These are phyloP conservation scores for Thecocarcelia acutangulata DNA, from an alignment of 2,888 invertebrate species.

Conservation along the genomic window DNA sequence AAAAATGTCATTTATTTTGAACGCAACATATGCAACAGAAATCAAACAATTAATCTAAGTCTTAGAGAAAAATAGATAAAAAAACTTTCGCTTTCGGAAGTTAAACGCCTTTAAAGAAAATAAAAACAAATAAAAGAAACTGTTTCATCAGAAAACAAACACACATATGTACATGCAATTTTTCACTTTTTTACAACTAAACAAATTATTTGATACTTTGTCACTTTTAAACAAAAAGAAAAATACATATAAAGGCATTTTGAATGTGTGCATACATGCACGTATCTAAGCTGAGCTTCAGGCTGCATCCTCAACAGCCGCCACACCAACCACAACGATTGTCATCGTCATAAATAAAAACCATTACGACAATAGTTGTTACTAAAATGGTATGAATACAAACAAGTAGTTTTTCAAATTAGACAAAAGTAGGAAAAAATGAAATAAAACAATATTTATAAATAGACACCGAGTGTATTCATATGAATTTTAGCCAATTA, in stretches of 20 bases:
- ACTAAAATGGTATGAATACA: conserved; percentile 43
- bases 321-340: conserved; percentile 20
- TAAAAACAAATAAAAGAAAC: background rate
- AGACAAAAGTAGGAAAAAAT: background rate
- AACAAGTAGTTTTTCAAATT: conserved; percentile 43
- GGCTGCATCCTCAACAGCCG: conserved; percentile 1
- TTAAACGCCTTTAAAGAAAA: conserved; percentile 12
- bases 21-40: conserved; percentile 34
- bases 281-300: conserved; percentile 13
- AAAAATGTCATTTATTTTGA: conserved; percentile 38
- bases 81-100: conserved; percentile 58
- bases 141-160: too few relatives aligned
- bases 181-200: background rate
- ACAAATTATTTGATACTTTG: conserved; percentile 25
- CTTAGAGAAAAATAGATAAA: background rate
- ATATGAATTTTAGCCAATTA: conserved; percentile 59
- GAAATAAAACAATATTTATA: conserved; percentile 34
- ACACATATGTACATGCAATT: background rate
- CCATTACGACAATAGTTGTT: conserved; percentile 53
- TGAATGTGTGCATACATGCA: too few relatives aligned
- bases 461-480: conserved; percentile 28
- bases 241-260: too few relatives aligned
- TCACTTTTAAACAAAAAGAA: background rate
- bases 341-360: conserved; percentile 36
- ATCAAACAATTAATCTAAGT: conserved; percentile 38